Percentiles rank a stretch among this genome's conserved stretches.
These are phyloP conservation scores for Drosophila dives DNA, from an alignment of 2,888 invertebrate genomes.

Conservation along the genomic window DNA sequence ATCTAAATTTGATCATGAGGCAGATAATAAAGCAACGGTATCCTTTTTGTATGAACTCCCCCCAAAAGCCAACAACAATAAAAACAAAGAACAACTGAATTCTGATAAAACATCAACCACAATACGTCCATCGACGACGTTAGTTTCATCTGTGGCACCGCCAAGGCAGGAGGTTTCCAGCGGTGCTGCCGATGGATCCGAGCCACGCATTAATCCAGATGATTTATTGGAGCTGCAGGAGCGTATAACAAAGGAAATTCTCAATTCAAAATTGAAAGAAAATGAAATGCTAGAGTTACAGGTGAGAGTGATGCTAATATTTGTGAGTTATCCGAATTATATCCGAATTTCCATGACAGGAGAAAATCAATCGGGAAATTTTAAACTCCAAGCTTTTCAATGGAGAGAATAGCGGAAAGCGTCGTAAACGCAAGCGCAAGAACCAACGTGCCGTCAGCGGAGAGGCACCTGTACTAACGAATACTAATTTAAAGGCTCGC, in stretches of 20 bases:
- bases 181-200: slow-evolving; percentile 39
- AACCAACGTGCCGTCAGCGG: slow-evolving; percentile 83
- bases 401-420: slow-evolving; percentile 76
- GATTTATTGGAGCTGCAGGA: slow-evolving; percentile 84
- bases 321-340: neutral
- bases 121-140: slow-evolving; percentile 18
- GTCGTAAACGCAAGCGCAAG: slow-evolving; percentile 81
- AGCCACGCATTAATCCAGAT: slow-evolving; percentile 80
- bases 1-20: slow-evolving; percentile 11
- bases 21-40: slow-evolving; percentile 23
- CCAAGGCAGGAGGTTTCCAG: slow-evolving; percentile 50
- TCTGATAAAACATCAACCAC: slow-evolving; percentile 37
- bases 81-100: slow-evolving; percentile 23
- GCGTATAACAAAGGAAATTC: slow-evolving; percentile 85
- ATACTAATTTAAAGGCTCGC: slow-evolving; percentile 86
- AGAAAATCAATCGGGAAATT: slow-evolving; percentile 85
- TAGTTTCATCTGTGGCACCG: slow-evolving; percentile 59
- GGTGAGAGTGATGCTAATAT: slow-evolving; percentile 66
- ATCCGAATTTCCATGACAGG: slow-evolving; percentile 71
- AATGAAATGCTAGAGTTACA: slow-evolving; percentile 85
- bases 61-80: slow-evolving; percentile 17
- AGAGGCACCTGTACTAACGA: slow-evolving; percentile 48
- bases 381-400: slow-evolving; percentile 84
- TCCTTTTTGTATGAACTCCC: slow-evolving; percentile 17
- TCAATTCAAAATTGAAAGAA: slow-evolving; percentile 84